A percentile compares a stretch with the other conserved stretches of the same genome.
phyloP scores from a whole-genome alignment of 2,797 vertebrate species.

The Lemur catta region DNA sequence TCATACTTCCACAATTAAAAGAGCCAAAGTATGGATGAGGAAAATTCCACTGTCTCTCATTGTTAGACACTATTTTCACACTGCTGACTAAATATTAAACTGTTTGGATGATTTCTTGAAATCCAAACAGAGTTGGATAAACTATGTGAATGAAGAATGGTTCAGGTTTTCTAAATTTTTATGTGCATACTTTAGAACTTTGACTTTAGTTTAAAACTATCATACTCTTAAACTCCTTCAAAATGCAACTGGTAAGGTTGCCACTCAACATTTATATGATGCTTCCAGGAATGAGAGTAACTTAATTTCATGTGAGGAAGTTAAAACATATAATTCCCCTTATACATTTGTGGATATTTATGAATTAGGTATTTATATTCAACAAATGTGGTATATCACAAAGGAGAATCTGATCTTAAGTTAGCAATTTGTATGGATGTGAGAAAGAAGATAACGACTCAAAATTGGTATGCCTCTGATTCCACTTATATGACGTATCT shows the following conservation, averaged over 20 bases:
- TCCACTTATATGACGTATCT: background rate
- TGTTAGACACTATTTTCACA: constrained; percentile 28
- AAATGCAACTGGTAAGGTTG: background rate
- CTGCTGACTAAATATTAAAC: constrained; percentile 37
- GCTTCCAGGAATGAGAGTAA: background rate
- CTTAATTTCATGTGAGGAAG: background rate
- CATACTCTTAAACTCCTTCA: background rate
- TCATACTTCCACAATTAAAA: constrained; percentile 38
- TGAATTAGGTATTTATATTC: background rate
- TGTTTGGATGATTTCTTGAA: constrained; percentile 23
- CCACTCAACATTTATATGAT: background rate
- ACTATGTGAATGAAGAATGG: background rate
- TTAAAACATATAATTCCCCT: background rate
- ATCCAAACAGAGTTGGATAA: constrained; percentile 3
- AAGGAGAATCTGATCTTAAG: background rate
- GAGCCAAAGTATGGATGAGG: background rate
- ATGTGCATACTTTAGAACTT: background rate
- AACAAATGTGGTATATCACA: background rate
- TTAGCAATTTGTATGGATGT: background rate
- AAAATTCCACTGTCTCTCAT: constrained; percentile 22
- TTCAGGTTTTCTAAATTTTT: background rate
- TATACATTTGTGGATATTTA: constrained; percentile 13
- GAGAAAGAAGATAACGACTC: background rate
- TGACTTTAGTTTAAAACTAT: background rate
- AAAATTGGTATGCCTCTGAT: background rate